These are phyloP conservation scores for Virgularia gustaviana DNA, from an alignment of 92 coral and sea anemone species.

Conservation along the genomic window DNA sequence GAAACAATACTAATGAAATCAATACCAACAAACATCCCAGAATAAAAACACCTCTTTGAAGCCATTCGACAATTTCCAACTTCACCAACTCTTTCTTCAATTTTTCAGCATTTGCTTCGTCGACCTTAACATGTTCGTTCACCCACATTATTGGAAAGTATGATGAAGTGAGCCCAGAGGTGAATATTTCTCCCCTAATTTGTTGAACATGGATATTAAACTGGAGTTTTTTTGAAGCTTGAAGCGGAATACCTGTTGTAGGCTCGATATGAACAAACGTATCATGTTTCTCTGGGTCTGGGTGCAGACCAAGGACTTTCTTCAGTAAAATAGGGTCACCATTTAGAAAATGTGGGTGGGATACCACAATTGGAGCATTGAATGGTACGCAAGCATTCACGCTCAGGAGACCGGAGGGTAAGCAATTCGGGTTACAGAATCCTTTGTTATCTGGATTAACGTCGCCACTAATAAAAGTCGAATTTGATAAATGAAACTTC, in stretches of 20 bases:
- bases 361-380: slow-evolving; percentile 67
- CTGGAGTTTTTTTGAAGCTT: slow-evolving; percentile 74
- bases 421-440: slow-evolving; percentile 72
- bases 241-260: slow-evolving; percentile 70
- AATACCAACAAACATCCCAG: slow-evolving; percentile 69
- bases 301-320: slow-evolving; percentile 66
- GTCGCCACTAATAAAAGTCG: slow-evolving; percentile 58
- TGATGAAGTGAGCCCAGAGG: slow-evolving; percentile 45
- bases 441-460: slow-evolving; percentile 70
- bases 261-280: slow-evolving; percentile 76
- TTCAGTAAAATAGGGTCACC: slow-evolving; percentile 62
- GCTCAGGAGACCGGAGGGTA: slow-evolving; percentile 78
- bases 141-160: slow-evolving; percentile 71
- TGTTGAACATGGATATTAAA: slow-evolving; percentile 70
- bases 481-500: slow-evolving; percentile 58
- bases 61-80: slow-evolving; percentile 59
- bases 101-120: slow-evolving; percentile 51
- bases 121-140: slow-evolving; percentile 69
- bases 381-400: slow-evolving; percentile 75
- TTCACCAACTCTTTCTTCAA: slow-evolving; percentile 59
- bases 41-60: slow-evolving; percentile 59
- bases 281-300: slow-evolving; percentile 72
- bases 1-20: slow-evolving; percentile 48
- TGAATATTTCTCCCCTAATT: slow-evolving; percentile 44
- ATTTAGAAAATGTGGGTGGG: slow-evolving; percentile 86